phyloP scores from a whole-genome alignment of 2,888 invertebrate species.

The Thera obeliscata region DNA sequence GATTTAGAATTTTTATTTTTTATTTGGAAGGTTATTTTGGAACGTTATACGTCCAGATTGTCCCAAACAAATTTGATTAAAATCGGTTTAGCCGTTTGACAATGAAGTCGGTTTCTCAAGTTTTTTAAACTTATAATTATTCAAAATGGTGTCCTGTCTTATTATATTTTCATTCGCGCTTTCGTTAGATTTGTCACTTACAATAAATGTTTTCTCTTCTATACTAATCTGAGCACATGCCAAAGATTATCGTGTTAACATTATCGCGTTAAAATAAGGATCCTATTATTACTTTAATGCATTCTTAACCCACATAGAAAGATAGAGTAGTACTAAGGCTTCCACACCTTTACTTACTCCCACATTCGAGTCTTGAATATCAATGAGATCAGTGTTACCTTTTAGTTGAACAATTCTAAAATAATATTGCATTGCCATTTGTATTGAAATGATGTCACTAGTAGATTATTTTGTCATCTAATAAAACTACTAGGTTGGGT shows the following conservation, averaged over 20 bases:
- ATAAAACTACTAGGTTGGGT: neutral
- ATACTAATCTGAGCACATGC: neutral
- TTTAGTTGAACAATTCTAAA: constrained; percentile 7
- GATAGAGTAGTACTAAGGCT: constrained; percentile 57
- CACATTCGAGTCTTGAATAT: constrained; percentile 45
- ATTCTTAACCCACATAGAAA: constrained; percentile 65
- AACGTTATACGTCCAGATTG: too few species aligned
- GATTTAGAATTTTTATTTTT: too few species aligned
- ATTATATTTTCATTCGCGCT: constrained; percentile 49
- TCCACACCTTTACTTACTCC: constrained; percentile 57
- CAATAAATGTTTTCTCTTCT: neutral
- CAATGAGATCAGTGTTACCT: constrained; percentile 7
- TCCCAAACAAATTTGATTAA: too few species aligned
- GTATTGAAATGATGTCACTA: constrained; percentile 9
- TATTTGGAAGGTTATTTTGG: too few species aligned
- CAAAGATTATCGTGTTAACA: neutral
- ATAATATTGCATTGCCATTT: neutral
- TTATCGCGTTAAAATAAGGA: constrained; percentile 41
- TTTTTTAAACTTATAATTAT: too few species aligned
- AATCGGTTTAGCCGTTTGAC: too few species aligned
- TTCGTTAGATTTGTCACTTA: constrained; percentile 38
- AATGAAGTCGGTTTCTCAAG: too few species aligned
- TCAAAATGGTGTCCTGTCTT: constrained; percentile 50
- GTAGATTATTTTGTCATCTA: neutral
- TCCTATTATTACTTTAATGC: constrained; percentile 60